Evolutionary conservation across 2,888 invertebrate genomes (phyloP), one percentile per base, ranked within the genome.

Genomic region (Drosophila aldrichi): DNA sequence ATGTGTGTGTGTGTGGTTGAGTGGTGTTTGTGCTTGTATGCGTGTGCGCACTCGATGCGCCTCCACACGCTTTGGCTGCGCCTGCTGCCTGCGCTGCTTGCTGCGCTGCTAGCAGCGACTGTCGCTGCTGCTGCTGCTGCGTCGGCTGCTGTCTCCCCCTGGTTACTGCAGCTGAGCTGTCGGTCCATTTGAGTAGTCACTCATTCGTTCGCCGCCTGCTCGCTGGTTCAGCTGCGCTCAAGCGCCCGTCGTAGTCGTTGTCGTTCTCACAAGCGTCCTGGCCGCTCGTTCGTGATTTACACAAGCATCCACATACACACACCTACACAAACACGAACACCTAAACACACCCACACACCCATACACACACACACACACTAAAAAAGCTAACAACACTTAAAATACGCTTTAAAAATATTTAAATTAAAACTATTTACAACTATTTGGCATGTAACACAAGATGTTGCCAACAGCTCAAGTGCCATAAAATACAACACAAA

Each of bases 141-240:
- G 25, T 46, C 51, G 34, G 62, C 57, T 56, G 67, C 62, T 51
- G 62, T 73, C 66, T 70, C 65, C 81, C 81, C 88, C 85, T 75
- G 80, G 86, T 86, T 86, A 83, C 89, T 87, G 85, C 85, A 88
- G 74, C 74, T 54, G 61, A 62, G 72, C 73, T 80, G 68, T 78
- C 84, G 85, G 88, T 85, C 88, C 86, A 86, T 89, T 85, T 89
- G 86, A 84, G 88, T 89, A 82, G 65, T 86, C 76, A 77, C 77
- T 82, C 78, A 81, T 89, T 87, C 88, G 89, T 82, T 89, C 70
- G 89, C 89, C 82, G 84, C 84, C 89, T 70, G 84, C 82, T 85
- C 84, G 84, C 89, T 89, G 88, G 89, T 85, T 89, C 89, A 84
- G 84, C 84, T 88, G 84, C 89, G 89, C 84, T 72, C 75, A 77